Percentiles rank a stretch among this genome's conserved stretches.
phyloP scores from a whole-genome alignment of 2,888 invertebrate species.

The Pseudococcus jackbeardsleyi region DNA sequence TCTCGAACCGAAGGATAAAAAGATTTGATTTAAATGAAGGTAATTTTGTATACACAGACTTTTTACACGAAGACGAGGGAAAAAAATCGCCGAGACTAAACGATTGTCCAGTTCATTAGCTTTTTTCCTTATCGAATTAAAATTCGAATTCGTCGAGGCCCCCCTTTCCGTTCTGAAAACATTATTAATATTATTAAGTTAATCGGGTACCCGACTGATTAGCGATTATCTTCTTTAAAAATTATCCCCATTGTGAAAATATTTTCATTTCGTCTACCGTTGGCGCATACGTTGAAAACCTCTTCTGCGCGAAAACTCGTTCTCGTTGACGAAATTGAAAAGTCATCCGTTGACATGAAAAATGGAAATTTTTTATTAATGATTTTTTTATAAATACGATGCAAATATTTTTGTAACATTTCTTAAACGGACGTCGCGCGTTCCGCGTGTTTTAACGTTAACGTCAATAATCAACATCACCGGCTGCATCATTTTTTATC shows the following conservation, averaged over 20 bases:
- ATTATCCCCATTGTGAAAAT: not conserved
- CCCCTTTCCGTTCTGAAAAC: not conserved
- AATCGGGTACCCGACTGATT: not conserved
- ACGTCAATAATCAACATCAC: constrained; percentile 44
- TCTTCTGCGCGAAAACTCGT: not conserved
- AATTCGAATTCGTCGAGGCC: not conserved
- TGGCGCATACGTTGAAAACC: not conserved
- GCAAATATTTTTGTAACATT: constrained; percentile 47
- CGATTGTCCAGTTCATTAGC: constrained; percentile 29
- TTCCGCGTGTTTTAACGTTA: not conserved
- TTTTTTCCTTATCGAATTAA: constrained; percentile 27
- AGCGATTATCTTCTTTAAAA: not conserved
- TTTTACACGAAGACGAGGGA: not conserved
- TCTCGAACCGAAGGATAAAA: not conserved
- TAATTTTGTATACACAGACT: not conserved
- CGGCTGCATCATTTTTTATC: constrained; percentile 39
- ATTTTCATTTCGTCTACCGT: not conserved
- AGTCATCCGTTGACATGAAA: constrained; percentile 41
- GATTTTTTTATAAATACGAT: constrained; percentile 44
- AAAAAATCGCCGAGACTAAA: not conserved
- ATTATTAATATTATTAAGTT: not conserved
- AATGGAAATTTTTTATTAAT: constrained; percentile 43
- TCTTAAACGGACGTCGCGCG: constrained; percentile 38
- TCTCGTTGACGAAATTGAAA: constrained; percentile 34
- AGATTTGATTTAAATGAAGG: constrained; percentile 11